Percentiles rank a stretch among this genome's conserved stretches.
Evolutionary conservation across 2,797 vertebrate genomes (phyloP).

Genomic region (Anguilla marmorata): DNA sequence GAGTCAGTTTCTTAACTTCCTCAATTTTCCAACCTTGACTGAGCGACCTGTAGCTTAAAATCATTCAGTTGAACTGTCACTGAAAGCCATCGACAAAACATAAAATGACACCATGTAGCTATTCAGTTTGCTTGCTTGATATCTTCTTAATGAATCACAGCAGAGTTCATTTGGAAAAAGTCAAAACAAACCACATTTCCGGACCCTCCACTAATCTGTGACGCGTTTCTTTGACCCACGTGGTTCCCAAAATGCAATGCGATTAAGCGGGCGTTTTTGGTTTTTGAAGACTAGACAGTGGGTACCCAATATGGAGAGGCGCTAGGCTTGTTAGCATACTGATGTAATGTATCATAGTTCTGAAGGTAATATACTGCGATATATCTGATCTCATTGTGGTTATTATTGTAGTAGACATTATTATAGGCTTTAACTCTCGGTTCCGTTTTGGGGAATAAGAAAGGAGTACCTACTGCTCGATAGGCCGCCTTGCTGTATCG

Average conservation of each 20-base stretch:
- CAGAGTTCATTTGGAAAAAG: not conserved
- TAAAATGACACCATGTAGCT: not conserved
- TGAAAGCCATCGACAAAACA: not conserved
- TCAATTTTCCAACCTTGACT: not conserved
- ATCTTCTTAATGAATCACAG: not conserved
- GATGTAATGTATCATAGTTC: not conserved
- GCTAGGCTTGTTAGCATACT: too few relatives aligned
- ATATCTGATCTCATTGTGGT: not conserved
- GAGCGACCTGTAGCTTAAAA: not conserved
- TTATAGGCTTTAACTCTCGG: not conserved
- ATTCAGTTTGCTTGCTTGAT: not conserved
- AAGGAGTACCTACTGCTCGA: not conserved
- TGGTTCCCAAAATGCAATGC: not conserved
- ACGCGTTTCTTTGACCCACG: not conserved
- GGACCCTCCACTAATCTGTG: not conserved
- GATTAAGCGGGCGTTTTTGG: constrained; percentile 5
- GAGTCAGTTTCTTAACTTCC: not conserved
- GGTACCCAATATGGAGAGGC: not conserved
- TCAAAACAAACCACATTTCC: not conserved
- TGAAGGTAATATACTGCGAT: not conserved
- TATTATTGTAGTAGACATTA: not conserved
- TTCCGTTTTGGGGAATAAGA: not conserved
- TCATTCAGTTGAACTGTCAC: not conserved
- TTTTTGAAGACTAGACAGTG: not conserved
- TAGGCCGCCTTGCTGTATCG: not conserved